A percentile compares a stretch with the other conserved stretches of the same genome.
These are phyloP conservation scores for Rallus limicola DNA, from an alignment of 2,113 vertebrate genomes.

Conservation along the genomic window DNA sequence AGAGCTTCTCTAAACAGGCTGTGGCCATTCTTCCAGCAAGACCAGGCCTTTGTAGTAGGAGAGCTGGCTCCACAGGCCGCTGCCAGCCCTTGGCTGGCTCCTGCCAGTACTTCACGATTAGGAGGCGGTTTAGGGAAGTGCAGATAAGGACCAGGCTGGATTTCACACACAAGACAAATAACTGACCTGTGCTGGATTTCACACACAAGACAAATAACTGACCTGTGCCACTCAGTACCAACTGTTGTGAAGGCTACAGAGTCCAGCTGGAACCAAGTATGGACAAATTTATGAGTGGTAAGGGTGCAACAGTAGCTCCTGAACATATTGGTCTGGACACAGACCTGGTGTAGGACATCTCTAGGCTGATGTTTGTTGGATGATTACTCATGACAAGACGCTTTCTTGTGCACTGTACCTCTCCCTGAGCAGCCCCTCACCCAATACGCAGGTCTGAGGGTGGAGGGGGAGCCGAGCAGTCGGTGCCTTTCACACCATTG, in stretches of 20 bases:
- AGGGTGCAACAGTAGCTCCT: background rate
- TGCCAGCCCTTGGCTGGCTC: background rate
- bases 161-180: background rate
- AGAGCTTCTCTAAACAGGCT: background rate
- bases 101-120: background rate
- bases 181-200: background rate
- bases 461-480: background rate
- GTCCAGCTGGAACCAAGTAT: background rate
- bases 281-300: background rate
- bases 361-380: background rate
- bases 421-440: background rate
- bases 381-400: background rate
- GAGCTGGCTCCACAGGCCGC: background rate
- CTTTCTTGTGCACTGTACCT: background rate
- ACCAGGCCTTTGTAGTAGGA: background rate
- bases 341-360: background rate
- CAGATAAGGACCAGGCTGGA: constrained; percentile 24
- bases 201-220: background rate
- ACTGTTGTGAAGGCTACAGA: background rate
- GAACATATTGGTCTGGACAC: background rate
- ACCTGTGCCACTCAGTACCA: background rate
- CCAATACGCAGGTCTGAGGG: background rate
- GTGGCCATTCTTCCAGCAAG: background rate
- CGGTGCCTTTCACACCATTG: rapidly evolving
- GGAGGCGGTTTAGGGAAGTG: background rate